Evolutionary conservation across 2,888 invertebrate genomes (phyloP), one percentile per base, ranked within the genome.

Genomic region (Galeruca laticollis): DNA sequence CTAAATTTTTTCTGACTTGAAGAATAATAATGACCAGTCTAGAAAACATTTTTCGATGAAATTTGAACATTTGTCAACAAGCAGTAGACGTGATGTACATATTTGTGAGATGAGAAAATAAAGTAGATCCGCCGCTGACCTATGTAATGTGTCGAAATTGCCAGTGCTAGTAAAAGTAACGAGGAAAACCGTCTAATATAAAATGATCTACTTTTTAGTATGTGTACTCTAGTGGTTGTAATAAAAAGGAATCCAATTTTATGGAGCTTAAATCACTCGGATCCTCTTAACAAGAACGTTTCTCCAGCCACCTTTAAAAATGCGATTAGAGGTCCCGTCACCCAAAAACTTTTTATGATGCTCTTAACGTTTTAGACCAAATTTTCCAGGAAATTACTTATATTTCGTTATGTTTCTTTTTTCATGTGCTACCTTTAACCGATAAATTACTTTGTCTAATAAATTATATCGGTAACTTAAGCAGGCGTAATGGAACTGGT

Each of bases 241-340:
- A 68, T 68, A 68, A 68, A 68, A 52, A 61, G 40, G 47, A 70
- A 69, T 65, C 65, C 69, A 69, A 69, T 69, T 69, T 69, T 69
- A 69, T 69, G 69, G 64, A 47, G 69, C 65, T 69, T 69, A 60
- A 69, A 65, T 69, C 65, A 69, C 40, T 31, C 47, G 54, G 37
- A 69, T 69, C 69, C 69, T 64, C 65, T 69, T 64, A 69, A 69
- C 54, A 26, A 43, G n/a, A 68, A 35, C 64, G 64, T 21, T 47
- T 64, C 40, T 66, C 66, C 60, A 51, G 51, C 47, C 57, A 64
- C 64, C 64, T 64, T 64, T 56, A 64, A 64, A 64, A 64, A 64
- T 47, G 31, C 64, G 64, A 64, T 64, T 64, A 64, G 43, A 33
- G 21, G 18, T 61, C 8, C 56, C 56, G 56, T 57, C 56, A 33